Percentiles rank a stretch among this genome's conserved stretches.
phyloP scores from a whole-genome alignment of 1,140 invertebrate genomes.

The Galleria mellonella region DNA sequence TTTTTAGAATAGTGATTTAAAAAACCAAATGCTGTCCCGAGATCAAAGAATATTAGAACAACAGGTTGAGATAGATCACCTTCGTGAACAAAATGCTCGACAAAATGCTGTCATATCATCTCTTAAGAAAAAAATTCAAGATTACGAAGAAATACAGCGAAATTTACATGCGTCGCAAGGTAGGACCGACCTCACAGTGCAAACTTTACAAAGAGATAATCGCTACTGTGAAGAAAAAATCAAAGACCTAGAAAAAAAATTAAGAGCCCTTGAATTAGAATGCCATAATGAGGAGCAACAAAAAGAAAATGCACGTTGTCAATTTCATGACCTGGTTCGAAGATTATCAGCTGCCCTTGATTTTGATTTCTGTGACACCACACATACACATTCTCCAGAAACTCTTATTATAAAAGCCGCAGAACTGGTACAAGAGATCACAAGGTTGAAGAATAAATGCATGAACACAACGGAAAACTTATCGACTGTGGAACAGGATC shows the following conservation, averaged over 20 bases:
- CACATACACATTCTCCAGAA: slow-evolving; percentile 78
- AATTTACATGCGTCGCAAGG: slow-evolving; percentile 77
- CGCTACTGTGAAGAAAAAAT: slow-evolving; percentile 84
- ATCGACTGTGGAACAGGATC: slow-evolving; percentile 78
- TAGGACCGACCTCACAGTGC: slow-evolving; percentile 81
- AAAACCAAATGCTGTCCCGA: slow-evolving; percentile 77
- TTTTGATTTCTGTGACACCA: slow-evolving; percentile 78
- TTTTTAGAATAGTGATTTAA: slow-evolving; percentile 79
- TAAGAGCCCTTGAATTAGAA: slow-evolving; percentile 81
- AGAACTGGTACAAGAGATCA: slow-evolving; percentile 81
- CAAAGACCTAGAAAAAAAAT: slow-evolving; percentile 84
- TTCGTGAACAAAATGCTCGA: slow-evolving; percentile 85
- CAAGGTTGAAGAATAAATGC: slow-evolving; percentile 74
- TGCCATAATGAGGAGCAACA: slow-evolving; percentile 80
- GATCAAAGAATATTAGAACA: slow-evolving; percentile 81
- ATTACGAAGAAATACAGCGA: slow-evolving; percentile 84
- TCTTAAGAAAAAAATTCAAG: slow-evolving; percentile 85
- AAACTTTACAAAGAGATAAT: slow-evolving; percentile 83
- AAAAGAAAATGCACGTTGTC: slow-evolving; percentile 78
- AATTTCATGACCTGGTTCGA: slow-evolving; percentile 81
- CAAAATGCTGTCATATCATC: slow-evolving; percentile 87
- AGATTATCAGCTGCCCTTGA: slow-evolving; percentile 80
- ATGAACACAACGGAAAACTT: slow-evolving; percentile 78
- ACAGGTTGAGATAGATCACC: slow-evolving; percentile 81
- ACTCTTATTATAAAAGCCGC: slow-evolving; percentile 81